A percentile compares a stretch with the other conserved stretches of the same genome.
These are phyloP conservation scores for Neosilurus mollespiculum DNA, from an alignment of 2,797 vertebrate genomes.

Conservation along the genomic window DNA sequence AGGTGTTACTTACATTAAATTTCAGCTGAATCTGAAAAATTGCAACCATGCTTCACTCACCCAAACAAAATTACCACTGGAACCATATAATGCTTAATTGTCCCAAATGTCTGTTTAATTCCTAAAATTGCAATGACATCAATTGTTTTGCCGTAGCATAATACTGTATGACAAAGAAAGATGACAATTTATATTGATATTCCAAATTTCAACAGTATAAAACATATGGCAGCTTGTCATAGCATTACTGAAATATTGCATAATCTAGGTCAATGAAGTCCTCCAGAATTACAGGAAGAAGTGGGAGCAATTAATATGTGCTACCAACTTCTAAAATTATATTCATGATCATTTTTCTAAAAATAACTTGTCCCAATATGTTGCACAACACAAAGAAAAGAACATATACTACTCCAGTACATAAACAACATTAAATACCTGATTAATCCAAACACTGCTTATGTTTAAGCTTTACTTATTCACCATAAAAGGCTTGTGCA, in stretches of 20 bases:
- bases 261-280: conserved; percentile 16
- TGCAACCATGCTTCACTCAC: background rate
- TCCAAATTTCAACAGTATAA: conserved; percentile 42
- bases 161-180: conserved; percentile 7
- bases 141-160: conserved; percentile 16
- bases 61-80: background rate
- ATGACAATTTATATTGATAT: conserved; percentile 19
- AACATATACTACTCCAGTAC: background rate
- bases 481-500: background rate
- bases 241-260: conserved; percentile 21
- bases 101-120: background rate
- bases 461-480: background rate
- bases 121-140: background rate
- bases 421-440: background rate
- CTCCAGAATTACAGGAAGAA: background rate
- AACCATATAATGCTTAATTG: background rate
- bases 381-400: background rate
- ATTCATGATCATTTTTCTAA: background rate
- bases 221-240: background rate
- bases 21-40: background rate
- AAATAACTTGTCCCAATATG: background rate
- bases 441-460: background rate
- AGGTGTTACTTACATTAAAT: background rate
- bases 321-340: background rate
- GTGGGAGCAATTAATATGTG: background rate